Percentiles rank a stretch among this genome's conserved stretches.
phyloP scores from a whole-genome alignment of 2,797 vertebrate genomes.

The Myotis myotis region DNA sequence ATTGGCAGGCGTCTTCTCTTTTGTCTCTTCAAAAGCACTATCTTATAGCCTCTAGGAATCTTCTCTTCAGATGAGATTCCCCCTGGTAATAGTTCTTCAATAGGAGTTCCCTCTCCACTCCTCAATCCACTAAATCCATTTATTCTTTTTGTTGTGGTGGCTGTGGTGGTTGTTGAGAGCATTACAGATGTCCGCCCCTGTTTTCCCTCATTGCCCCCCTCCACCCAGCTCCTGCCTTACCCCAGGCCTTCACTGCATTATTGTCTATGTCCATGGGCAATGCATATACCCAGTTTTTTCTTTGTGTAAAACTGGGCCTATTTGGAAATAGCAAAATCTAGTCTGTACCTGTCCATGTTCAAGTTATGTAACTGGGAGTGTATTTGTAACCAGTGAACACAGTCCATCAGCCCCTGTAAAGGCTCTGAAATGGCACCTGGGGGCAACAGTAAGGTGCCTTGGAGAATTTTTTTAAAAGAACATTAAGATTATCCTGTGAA shows the following conservation, averaged over 20 bases:
- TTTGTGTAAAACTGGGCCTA: background rate
- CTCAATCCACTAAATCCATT: background rate
- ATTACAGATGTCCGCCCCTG: too few relatives aligned
- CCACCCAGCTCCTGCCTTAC: too few relatives aligned
- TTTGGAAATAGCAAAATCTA: conserved; percentile 31
- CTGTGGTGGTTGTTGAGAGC: too few relatives aligned
- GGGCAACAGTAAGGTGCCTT: background rate
- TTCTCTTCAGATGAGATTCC: background rate
- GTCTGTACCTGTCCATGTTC: background rate
- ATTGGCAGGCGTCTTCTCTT: background rate
- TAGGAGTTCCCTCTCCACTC: background rate
- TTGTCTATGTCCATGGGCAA: too few relatives aligned
- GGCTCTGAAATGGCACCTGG: background rate
- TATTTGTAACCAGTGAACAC: background rate
- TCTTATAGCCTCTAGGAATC: background rate
- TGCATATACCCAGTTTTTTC: background rate
- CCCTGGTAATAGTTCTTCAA: background rate
- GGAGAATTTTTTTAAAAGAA: background rate
- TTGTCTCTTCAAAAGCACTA: conserved; percentile 21
- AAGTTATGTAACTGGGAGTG: background rate
- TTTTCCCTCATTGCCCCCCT: too few relatives aligned
- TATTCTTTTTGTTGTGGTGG: background rate
- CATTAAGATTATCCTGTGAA: background rate
- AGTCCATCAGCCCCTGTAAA: background rate
- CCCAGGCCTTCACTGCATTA: too few relatives aligned